A percentile compares a stretch with the other conserved stretches of the same genome.
Evolutionary conservation across 2,888 invertebrate genomes (phyloP).

Genomic region (Habrosyne pyritoides): DNA sequence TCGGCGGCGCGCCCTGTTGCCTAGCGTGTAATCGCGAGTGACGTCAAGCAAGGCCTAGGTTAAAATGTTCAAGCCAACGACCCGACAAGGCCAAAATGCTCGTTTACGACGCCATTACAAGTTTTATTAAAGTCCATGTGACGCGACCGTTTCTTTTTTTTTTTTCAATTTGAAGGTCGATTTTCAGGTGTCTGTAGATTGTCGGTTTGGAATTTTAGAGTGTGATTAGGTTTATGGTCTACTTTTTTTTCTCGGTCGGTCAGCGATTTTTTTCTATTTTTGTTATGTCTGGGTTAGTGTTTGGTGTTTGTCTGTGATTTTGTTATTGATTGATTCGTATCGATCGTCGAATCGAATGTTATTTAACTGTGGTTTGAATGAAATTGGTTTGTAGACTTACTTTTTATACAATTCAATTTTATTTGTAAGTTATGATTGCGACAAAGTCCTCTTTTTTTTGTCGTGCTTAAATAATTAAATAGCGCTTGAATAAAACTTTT

Average conservation of each 20-base stretch:
- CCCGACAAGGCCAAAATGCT: constrained; percentile 65
- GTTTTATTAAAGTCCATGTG: constrained; percentile 38
- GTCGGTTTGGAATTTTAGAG: constrained; percentile 10
- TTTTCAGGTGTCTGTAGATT: constrained; percentile 11
- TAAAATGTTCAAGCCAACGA: constrained; percentile 52
- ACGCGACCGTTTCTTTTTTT: constrained; percentile 26
- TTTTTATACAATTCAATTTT: no score
- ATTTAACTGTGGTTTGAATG: no score
- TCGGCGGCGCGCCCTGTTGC: constrained; percentile 35
- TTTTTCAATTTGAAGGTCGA: constrained; percentile 10
- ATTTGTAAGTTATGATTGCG: no score
- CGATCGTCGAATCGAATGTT: background rate
- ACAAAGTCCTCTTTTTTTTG: no score
- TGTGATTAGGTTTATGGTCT: constrained; percentile 17
- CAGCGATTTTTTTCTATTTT: background rate
- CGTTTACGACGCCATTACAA: constrained; percentile 51
- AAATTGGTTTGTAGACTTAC: background rate
- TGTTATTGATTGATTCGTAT: background rate
- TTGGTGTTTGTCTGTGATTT: background rate
- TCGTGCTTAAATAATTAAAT: no score
- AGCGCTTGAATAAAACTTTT: no score
- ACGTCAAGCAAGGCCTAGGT: constrained; percentile 64
- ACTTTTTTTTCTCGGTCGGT: constrained; percentile 6
- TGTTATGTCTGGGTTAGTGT: background rate
- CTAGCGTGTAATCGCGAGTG: constrained; percentile 38